phyloP scores from a whole-genome alignment of 2,888 invertebrate genomes.

The Orchesellides sinensis region DNA sequence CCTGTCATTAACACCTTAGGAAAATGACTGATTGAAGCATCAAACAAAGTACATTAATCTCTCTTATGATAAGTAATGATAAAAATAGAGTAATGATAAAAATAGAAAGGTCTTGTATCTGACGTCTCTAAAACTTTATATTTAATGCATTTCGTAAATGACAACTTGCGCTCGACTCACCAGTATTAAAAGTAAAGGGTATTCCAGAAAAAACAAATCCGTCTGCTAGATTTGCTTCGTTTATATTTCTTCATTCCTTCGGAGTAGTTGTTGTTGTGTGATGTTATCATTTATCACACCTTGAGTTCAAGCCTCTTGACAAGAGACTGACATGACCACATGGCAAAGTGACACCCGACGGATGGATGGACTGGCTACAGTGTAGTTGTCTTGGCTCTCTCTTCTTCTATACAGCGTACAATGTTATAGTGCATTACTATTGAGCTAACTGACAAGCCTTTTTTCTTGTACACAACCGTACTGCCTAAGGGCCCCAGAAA shows the following conservation, averaged over 20 bases:
- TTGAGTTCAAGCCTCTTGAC: conserved; percentile 51
- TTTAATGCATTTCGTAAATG: not conserved
- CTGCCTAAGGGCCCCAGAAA: conserved; percentile 32
- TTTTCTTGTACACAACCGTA: conserved; percentile 6
- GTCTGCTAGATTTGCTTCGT: conserved; percentile 16
- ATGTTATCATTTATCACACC: conserved; percentile 60
- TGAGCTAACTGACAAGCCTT: conserved; percentile 14
- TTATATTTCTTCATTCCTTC: conserved; percentile 40
- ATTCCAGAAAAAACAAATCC: conserved; percentile 26
- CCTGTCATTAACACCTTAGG: conserved; percentile 43
- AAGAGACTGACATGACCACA: conserved; percentile 58
- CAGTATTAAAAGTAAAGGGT: conserved; percentile 4
- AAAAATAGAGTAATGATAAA: conserved; percentile 30
- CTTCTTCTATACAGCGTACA: not conserved
- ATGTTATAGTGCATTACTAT: not conserved
- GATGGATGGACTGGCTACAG: conserved; percentile 6
- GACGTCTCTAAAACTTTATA: not conserved
- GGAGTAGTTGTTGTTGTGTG: conserved; percentile 19
- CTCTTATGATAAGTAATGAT: not conserved
- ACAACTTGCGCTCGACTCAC: conserved; percentile 25
- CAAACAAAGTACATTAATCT: conserved; percentile 30
- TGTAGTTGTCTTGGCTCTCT: not conserved
- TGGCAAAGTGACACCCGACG: conserved; percentile 56
- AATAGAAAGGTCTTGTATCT: not conserved
- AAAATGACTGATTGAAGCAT: conserved; percentile 24